Base-by-base conservation (phyloP, 2,888 invertebrate species). In the Ashinkailepas kermadecensis region DNA sequence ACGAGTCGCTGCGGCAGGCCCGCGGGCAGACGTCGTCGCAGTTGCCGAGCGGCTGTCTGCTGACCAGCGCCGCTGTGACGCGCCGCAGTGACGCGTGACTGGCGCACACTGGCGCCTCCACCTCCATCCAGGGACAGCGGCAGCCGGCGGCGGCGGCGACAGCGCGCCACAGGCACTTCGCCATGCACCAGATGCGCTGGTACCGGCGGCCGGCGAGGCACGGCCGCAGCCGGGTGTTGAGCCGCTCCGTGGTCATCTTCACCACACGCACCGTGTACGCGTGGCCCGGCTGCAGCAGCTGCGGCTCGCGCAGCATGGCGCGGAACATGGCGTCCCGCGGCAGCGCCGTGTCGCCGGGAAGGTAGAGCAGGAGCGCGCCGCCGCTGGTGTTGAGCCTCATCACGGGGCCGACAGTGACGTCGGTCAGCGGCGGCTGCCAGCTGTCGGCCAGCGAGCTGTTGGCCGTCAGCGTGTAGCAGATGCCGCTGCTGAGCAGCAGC, bases 401-500 rank as follows among this genome's bases (percentile, higher is more conserved):
- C 15, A 70, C 13, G 12, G 70, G 70, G 15, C 70, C 70, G 70
- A 10, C 39, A 70, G 13, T 6, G 7, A 39, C 12, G 70, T 70
- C 25, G 39, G 25, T 15, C 12, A 3, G 25, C 39, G 15, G 70
- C 70, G 15, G 25, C 12, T 15, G 13, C 12, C 23, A 13, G 39
- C 39, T 39, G 39, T 39, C 39, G 39, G 39, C 39, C 15, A 70
- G 70, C 70, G 70, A 70, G 70, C 70, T 25, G 70, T 70, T 70
- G 70, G 70, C 70, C 15, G 15, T 25, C 70, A 70, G 70, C 25
- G 70, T 70, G 70, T 39, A 70, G 70, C 70, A 70, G 13, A 70
- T 39, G 13, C 15, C 39, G 70, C 8, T 13, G 70, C 15, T 39
- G 70, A 70, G 70, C 70, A 70, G 70, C 15, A 39, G 70, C 4